Conservation (phyloP, 2,797 vertebrate species). For the Bovichtus variegatus region DNA sequence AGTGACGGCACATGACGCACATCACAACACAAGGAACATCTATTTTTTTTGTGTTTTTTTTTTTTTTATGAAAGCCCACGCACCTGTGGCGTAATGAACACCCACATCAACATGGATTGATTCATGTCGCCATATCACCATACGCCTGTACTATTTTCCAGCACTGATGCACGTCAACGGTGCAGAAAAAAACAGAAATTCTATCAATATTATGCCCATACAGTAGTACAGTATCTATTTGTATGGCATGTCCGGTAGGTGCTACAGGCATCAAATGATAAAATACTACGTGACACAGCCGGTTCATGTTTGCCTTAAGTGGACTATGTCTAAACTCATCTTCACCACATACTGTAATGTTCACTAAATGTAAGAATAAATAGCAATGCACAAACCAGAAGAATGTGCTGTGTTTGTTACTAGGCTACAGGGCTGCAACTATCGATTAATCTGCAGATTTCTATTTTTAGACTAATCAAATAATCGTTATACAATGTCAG, state of each 20-base stretch:
- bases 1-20: not conserved
- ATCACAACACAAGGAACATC: not conserved
- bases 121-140: not conserved
- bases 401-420: not conserved
- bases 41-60: not conserved
- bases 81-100: not conserved
- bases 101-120: not conserved
- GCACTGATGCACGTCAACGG: not conserved
- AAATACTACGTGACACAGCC: not conserved
- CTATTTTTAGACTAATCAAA: too few species aligned
- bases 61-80: not conserved
- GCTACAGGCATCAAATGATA: not conserved
- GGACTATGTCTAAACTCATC: not conserved
- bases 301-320: not conserved
- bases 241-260: not conserved
- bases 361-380: not conserved
- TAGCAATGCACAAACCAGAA: not conserved
- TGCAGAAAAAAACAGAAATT: not conserved
- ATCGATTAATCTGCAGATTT: too few species aligned
- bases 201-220: not conserved
- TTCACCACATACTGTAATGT: too few species aligned
- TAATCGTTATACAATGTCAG: too few species aligned
- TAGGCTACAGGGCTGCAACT: too few species aligned
- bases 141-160: not conserved
- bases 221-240: not conserved